phyloP scores from a whole-genome alignment of 1,140 invertebrate species.

The Tenebrio molitor region DNA sequence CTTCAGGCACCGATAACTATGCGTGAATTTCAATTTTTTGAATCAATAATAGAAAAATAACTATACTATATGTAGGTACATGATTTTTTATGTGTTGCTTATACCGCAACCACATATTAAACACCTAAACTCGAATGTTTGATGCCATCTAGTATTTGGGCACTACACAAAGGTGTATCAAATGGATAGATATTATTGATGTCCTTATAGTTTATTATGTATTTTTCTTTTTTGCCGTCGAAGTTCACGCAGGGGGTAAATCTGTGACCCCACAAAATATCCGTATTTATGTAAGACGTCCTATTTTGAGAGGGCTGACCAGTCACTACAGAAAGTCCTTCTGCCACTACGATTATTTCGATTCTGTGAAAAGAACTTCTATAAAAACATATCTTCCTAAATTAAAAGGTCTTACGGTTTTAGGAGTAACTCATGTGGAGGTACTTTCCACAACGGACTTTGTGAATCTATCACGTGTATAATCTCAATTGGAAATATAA shows the following conservation, averaged over 20 bases:
- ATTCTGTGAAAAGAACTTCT: conserved; percentile 73
- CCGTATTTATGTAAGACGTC: conserved; percentile 85
- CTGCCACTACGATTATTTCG: conserved; percentile 88
- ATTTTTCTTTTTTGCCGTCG: conserved; percentile 49
- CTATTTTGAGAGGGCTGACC: conserved; percentile 81
- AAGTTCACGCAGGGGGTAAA: conserved; percentile 70
- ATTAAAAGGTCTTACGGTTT: conserved; percentile 47
- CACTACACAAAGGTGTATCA: conserved; percentile 93
- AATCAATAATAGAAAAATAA: too few relatives aligned
- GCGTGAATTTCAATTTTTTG: too few relatives aligned
- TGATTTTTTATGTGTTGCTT: too few relatives aligned
- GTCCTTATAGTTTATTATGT: conserved; percentile 71
- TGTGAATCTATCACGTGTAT: conserved; percentile 72
- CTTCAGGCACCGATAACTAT: too few relatives aligned
- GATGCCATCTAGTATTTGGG: conserved; percentile 65
- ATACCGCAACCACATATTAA: too few relatives aligned
- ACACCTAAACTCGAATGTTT: too few relatives aligned
- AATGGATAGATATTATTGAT: conserved; percentile 94
- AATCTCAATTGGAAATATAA: conserved; percentile 76
- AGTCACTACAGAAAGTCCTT: conserved; percentile 85
- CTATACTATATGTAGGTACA: too few relatives aligned
- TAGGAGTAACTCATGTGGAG: conserved; percentile 66
- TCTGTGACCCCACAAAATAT: conserved; percentile 89
- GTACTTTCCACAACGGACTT: conserved; percentile 71
- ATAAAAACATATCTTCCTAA: too few relatives aligned